phyloP scores from a whole-genome alignment of 1,140 invertebrate species.

The Coelopa frigida region DNA sequence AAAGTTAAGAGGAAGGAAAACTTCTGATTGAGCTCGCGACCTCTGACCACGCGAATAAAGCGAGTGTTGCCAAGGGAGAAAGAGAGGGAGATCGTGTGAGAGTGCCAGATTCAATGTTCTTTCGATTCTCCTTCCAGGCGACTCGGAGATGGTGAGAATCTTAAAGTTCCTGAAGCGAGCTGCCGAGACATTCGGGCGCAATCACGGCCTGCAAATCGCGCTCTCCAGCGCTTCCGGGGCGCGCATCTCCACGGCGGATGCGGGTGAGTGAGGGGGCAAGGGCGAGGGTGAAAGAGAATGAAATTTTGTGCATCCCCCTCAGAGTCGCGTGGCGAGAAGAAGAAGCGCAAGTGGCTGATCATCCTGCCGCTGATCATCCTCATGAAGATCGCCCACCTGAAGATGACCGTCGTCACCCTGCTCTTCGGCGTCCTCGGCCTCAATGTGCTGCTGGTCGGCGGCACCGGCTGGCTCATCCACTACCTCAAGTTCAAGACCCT shows the following conservation, averaged over 20 bases:
- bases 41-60: too few species aligned
- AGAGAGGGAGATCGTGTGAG: too few species aligned
- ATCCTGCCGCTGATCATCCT: slow-evolving; percentile 36
- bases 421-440: slow-evolving; percentile 30
- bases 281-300: neutral
- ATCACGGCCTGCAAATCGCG: slow-evolving; percentile 32
- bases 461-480: slow-evolving; percentile 36
- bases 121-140: slow-evolving; percentile 19
- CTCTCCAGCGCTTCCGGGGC: slow-evolving; percentile 27
- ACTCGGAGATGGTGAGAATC: slow-evolving; percentile 29
- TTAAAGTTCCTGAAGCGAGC: slow-evolving; percentile 36
- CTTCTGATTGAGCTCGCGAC: too few species aligned
- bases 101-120: too few species aligned
- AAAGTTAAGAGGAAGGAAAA: too few species aligned
- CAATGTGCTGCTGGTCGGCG: slow-evolving; percentile 36
- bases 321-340: slow-evolving; percentile 31
- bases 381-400: slow-evolving; percentile 39
- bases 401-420: slow-evolving; percentile 36
- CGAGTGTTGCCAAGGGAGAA: too few species aligned
- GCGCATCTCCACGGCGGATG: slow-evolving; percentile 23
- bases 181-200: slow-evolving; percentile 32
- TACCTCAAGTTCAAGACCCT: slow-evolving; percentile 40
- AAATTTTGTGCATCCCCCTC: neutral
- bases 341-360: slow-evolving; percentile 30
- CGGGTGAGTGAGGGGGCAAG: slow-evolving; percentile 20